Conservation (phyloP, 2,113 vertebrate genomes). For the Recurvirostra avosetta region DNA sequence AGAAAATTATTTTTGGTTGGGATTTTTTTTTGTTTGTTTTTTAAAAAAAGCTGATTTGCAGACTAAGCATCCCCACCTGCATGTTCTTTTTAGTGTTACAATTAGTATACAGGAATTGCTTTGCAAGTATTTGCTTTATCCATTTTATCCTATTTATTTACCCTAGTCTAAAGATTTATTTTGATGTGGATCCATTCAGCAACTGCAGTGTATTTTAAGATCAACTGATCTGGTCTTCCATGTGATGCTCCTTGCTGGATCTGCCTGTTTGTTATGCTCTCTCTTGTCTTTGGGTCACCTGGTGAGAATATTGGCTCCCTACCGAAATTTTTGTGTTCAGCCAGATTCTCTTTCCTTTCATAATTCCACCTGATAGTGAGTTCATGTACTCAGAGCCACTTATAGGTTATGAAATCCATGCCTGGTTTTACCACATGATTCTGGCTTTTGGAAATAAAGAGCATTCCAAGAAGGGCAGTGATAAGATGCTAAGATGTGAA, state of each 20-base stretch:
- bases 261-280: not conserved
- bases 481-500: constrained; percentile 11
- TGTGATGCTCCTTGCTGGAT: not conserved
- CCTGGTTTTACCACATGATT: not conserved
- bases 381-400: not conserved
- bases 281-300: not conserved
- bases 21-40: not conserved
- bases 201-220: not conserved
- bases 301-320: not conserved
- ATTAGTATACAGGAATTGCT: not conserved
- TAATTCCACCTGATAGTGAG: not conserved
- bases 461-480: not conserved
- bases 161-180: not conserved
- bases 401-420: not conserved
- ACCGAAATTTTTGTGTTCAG: not conserved
- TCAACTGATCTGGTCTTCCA: not conserved
- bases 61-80: not conserved
- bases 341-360: not conserved
- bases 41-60: not conserved
- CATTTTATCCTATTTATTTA: not conserved
- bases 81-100: not conserved
- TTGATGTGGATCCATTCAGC: not conserved
- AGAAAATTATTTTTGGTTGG: not conserved
- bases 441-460: not conserved
- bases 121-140: not conserved